Conservation (phyloP, 2,113 vertebrate species). For the Leptobrachium leishanense region DNA sequence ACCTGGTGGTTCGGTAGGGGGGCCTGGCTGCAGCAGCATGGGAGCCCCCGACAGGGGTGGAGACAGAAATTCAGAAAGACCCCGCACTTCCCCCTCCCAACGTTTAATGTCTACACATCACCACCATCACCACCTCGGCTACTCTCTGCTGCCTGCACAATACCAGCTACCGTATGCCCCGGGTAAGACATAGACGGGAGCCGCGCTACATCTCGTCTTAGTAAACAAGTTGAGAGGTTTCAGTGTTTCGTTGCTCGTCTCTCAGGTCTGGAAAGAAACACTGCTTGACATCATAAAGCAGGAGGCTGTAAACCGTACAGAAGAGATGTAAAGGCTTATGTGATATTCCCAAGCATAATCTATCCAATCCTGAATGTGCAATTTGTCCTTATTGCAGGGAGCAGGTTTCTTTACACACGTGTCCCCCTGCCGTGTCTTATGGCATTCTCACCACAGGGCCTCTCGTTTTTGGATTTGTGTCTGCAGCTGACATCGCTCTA, state of each 20-base stretch:
- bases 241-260: background rate
- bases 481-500: too few species aligned
- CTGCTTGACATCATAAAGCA: background rate
- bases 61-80: slow-evolving; percentile 82
- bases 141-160: slow-evolving; percentile 90
- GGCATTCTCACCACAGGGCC: too few species aligned
- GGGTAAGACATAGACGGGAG: slow-evolving; percentile 69
- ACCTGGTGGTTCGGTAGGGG: slow-evolving; percentile 57
- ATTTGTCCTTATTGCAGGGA: too few species aligned
- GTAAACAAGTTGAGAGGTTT: background rate
- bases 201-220: background rate
- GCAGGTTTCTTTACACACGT: too few species aligned
- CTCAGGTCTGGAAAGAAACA: background rate
- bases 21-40: slow-evolving; percentile 72
- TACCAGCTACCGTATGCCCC: slow-evolving; percentile 94
- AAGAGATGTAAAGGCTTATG: too few species aligned
- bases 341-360: too few species aligned
- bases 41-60: slow-evolving; percentile 60
- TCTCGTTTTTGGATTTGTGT: too few species aligned
- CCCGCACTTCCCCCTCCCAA: slow-evolving; percentile 94
- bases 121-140: slow-evolving; percentile 95
- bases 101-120: slow-evolving; percentile 93
- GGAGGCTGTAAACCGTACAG: too few species aligned
- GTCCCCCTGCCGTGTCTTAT: too few species aligned
- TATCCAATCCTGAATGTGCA: too few species aligned